Percentiles rank a stretch among this genome's conserved stretches.
phyloP scores from a whole-genome alignment of 2,797 vertebrate genomes.

The Etheostoma nigrum region DNA sequence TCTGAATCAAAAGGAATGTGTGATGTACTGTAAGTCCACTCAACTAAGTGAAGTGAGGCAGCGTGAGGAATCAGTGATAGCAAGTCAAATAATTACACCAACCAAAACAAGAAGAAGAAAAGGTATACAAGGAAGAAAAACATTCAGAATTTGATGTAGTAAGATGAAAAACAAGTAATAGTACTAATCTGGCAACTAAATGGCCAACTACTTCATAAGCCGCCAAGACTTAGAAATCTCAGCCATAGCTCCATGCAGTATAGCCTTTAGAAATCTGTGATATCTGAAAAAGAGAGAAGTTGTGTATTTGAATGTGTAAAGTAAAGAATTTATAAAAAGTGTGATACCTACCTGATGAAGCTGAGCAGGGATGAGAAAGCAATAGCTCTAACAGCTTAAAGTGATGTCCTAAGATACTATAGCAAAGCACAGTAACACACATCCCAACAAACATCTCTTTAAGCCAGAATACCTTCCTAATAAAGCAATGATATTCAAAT shows the following conservation, averaged over 20 bases:
- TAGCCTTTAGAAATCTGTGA: background rate
- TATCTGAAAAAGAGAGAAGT: background rate
- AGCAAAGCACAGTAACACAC: background rate
- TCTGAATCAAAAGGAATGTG: slow-evolving; percentile 21
- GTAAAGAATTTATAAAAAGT: no score
- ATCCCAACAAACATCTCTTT: background rate
- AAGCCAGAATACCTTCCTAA: background rate
- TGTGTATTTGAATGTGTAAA: background rate
- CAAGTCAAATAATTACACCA: slow-evolving; percentile 14
- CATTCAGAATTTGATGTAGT: background rate
- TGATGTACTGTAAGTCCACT: slow-evolving; percentile 28
- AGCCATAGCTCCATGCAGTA: slow-evolving; percentile 8
- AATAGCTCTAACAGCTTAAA: background rate
- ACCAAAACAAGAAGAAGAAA: background rate
- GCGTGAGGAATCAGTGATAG: background rate
- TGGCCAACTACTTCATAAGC: slow-evolving; percentile 4
- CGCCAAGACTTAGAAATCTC: slow-evolving; percentile 1
- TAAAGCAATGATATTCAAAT: background rate
- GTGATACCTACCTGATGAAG: background rate
- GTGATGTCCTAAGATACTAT: background rate
- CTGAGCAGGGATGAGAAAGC: background rate
- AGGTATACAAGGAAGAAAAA: background rate
- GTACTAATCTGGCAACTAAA: slow-evolving; percentile 8
- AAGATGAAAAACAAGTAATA: slow-evolving; percentile 6
- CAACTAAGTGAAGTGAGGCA: slow-evolving; percentile 21